Base-by-base conservation (phyloP, 2,113 vertebrate genomes). In the Hippocampus guttulatus region DNA sequence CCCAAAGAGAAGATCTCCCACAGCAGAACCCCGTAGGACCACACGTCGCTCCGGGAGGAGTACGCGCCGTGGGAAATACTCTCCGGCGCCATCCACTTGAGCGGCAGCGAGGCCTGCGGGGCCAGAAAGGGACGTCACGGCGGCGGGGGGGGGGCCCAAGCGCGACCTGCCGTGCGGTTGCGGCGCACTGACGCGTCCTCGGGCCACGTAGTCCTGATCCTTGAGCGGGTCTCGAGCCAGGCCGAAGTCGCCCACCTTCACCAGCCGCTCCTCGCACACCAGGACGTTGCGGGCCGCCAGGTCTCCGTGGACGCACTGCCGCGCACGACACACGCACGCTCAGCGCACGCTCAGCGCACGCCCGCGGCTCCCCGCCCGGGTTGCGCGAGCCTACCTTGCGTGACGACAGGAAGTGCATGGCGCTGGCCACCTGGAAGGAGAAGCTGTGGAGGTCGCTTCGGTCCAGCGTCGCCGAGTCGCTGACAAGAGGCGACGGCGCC, bases 1-100 rank as follows among this genome's bases (percentile, higher is more conserved):
- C 95, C 95, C 69, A 96, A 85, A 6, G 94, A 94, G 88, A 96
- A 96, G 88, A 97, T 96, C 86, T 97, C 95, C 95, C 95, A 97
- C 38, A 97, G 94, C 0, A 96, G 82, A 71, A 97, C 92, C 25
- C 94, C 95, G 0, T 94, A 97, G 68, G 95, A 96, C 95, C 95
- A 96, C 41, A 96, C 94, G 0, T 96, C 95, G 0, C 95, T 97
- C 81, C 94, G 85, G 0, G 91, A 93, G 73, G 94, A 95, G 82
- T 96, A 96, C 15, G 96, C 90, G 74, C 93, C 95, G 75, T 95
- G 94, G 89, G 96, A 95, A 83, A 96, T 93, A 75, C 87, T 88
- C 77, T 90, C 88, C 25, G 87, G 88, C 61, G 87, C 64, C 88
- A 90, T 88, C 88, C 88, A 90, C 79, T 80, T 90, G 21, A 90